Evolutionary conservation across 2,113 vertebrate species (phyloP), one percentile per base, ranked within the genome.

Genomic region (Poicephalus meyeri): DNA sequence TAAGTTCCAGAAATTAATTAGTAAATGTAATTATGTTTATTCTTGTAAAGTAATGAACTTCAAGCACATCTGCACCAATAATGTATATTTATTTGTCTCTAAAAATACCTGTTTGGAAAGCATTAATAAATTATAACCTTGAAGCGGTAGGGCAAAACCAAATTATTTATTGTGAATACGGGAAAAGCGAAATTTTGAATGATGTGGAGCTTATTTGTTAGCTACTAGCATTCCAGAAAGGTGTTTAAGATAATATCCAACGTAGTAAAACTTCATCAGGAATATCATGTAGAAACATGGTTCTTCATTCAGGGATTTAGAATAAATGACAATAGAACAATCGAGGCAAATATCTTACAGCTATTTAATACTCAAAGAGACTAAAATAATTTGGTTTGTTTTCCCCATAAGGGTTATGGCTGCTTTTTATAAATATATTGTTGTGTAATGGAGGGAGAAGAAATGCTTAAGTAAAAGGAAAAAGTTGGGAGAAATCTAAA

Each of bases 1-100:
- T 94, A 78, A 84, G 92, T 92, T 93, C 89, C 63, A 95, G 80
- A 91, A 95, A 97, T 90, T 92, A 96, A 90, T 95, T 82, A 91
- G 12, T 85, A 82, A 88, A 93, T 84, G 46, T 78, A 94, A 96
- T 96, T 97, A 91, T 72, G 37, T 41, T 89, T 89, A 87, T 94
- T 96, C 46, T 86, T 91, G 41, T 95, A 96, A 80, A 92, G 80
- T 90, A 85, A 94, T 74, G 71, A 96, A 93, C 63, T 93, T 90
- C 44, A 93, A 88, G 28, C 15, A 93, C 91, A 70, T 64, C n/a
- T 86, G 31, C 21, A 76, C 17, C 18, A 47, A 74, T 93, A 83
- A 25, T 31, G 9, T 58, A 8, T 74, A 58, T 90, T 95, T 93
- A 71, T 84, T 96, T 92, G 21, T 69, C n/a, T 84, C 66, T 87